Percentiles rank a stretch among this genome's conserved stretches.
These are phyloP conservation scores for Cantharis rufa DNA, from an alignment of 2,888 invertebrate genomes.

Conservation along the genomic window DNA sequence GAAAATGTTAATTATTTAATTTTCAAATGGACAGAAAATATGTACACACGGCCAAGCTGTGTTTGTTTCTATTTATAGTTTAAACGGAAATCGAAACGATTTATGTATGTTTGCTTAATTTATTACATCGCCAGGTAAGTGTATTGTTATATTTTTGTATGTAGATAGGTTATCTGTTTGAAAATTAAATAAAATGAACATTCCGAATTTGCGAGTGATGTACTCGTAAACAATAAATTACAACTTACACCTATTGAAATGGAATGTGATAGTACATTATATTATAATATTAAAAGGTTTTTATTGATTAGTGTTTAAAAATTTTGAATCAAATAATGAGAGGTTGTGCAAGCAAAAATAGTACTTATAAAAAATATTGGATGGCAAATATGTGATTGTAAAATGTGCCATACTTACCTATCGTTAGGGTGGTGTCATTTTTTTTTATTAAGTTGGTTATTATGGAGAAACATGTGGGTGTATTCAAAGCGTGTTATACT, in stretches of 20 bases:
- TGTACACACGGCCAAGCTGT: neutral
- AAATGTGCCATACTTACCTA: neutral
- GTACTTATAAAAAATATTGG: neutral
- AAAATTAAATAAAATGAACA: neutral
- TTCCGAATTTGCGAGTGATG: neutral
- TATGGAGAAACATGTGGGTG: constrained; percentile 45
- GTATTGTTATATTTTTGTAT: neutral
- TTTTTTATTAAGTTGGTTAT: neutral
- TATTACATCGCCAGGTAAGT: neutral
- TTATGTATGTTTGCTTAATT: neutral
- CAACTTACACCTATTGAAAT: neutral
- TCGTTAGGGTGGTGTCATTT: neutral
- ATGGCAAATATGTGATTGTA: neutral
- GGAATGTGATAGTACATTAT: neutral
- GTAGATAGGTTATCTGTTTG: neutral
- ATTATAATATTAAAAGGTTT: neutral
- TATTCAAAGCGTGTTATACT: constrained; percentile 53
- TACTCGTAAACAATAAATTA: neutral
- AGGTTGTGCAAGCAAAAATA: neutral
- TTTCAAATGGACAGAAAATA: neutral
- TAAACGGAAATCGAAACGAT: neutral
- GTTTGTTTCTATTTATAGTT: neutral
- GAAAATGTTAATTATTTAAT: neutral
- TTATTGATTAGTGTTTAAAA: neutral
- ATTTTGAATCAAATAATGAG: neutral